Percentiles rank a stretch among this genome's conserved stretches.
phyloP scores from a whole-genome alignment of 2,888 invertebrate genomes.

The Campaea margaritaria region DNA sequence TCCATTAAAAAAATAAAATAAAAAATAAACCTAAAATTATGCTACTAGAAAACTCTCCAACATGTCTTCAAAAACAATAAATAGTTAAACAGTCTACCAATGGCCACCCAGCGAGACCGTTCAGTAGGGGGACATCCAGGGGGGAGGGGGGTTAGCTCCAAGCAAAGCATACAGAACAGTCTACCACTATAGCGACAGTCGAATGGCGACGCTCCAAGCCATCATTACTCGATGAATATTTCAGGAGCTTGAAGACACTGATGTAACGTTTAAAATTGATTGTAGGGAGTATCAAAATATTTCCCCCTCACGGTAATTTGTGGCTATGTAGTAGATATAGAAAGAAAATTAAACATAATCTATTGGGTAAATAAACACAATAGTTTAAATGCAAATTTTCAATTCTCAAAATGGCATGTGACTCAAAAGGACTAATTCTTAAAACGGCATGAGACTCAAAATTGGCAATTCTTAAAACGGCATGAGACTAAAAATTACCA shows the following conservation, averaged over 20 bases:
- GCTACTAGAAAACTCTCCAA: background rate
- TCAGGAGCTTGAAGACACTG: conserved; percentile 37
- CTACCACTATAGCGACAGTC: conserved; percentile 19
- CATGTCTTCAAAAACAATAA: conserved; percentile 1
- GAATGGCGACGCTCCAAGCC: conserved; percentile 2
- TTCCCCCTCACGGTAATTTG: conserved; percentile 30
- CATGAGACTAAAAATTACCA: too few species aligned
- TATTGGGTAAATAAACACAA: too few species aligned
- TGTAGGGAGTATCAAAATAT: conserved; percentile 46
- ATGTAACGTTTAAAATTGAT: conserved; percentile 38
- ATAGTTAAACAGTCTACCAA: conserved; percentile 12
- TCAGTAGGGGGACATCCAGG: conserved; percentile 19
- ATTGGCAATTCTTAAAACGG: too few species aligned
- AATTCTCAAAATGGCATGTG: too few species aligned
- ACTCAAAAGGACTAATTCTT: too few species aligned
- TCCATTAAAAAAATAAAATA: too few species aligned
- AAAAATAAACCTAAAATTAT: background rate
- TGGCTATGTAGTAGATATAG: background rate
- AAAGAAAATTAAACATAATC: too few species aligned
- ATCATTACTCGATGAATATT: conserved; percentile 47
- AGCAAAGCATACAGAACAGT: conserved; percentile 1
- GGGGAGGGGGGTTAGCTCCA: background rate
- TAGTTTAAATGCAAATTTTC: too few species aligned
- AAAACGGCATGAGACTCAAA: too few species aligned
- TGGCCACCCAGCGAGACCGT: background rate